Conservation (phyloP, 2,113 vertebrate species). For the Pluvialis apricaria region DNA sequence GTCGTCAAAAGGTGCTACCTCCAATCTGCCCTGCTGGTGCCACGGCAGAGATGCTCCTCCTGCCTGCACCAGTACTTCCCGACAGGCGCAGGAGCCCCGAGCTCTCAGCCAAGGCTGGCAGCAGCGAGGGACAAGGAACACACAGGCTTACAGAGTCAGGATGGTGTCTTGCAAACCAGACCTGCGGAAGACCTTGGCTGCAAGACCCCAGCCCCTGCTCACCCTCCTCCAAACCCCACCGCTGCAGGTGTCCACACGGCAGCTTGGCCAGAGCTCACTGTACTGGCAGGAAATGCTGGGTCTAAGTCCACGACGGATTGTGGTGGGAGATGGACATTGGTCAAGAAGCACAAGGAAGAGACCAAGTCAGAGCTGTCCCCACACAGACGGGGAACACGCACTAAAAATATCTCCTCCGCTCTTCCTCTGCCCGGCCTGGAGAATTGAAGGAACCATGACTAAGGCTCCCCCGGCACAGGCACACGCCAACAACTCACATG, state of each 20-base stretch:
- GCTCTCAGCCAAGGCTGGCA: not conserved
- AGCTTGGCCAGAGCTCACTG: not conserved
- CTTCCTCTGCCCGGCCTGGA: slow-evolving; percentile 38
- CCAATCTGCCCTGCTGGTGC: not conserved
- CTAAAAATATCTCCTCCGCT: slow-evolving; percentile 71
- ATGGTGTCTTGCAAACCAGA: not conserved
- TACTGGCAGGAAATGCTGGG: not conserved
- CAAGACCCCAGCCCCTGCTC: not conserved
- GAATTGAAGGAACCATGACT: slow-evolving; percentile 63
- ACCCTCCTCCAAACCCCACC: not conserved
- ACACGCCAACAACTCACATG: slow-evolving; percentile 80
- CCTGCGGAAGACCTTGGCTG: not conserved
- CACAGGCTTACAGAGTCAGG: not conserved
- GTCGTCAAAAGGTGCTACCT: not conserved
- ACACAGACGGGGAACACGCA: not conserved
- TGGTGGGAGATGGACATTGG: not conserved
- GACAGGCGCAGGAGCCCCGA: fast-evolving
- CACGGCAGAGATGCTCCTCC: not conserved
- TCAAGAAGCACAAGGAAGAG: not conserved
- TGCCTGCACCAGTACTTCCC: not conserved
- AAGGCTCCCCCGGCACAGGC: not conserved
- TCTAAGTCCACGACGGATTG: not conserved
- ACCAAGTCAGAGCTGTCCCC: not conserved
- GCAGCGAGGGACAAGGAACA: fast-evolving
- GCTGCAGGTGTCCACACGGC: fast-evolving